These are phyloP conservation scores for Oreocharis arfaki DNA, from an alignment of 2,113 vertebrate genomes.

Conservation along the genomic window DNA sequence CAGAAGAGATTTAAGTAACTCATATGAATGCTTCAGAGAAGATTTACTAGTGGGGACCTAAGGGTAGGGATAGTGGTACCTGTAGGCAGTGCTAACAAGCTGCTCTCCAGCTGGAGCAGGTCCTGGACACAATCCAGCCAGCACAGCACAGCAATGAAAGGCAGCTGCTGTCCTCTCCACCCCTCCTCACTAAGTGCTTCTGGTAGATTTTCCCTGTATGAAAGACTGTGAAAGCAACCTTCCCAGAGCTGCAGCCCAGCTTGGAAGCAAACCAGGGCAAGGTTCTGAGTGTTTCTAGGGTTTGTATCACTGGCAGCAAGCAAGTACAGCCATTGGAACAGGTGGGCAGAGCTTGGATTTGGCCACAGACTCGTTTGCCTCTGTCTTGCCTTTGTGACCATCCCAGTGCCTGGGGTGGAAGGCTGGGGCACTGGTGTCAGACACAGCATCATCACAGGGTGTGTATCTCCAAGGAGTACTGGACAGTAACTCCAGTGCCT, in stretches of 20 bases:
- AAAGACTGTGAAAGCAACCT: not conserved
- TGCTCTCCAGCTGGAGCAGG: not conserved
- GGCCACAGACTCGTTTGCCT: not conserved
- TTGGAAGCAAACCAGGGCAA: not conserved
- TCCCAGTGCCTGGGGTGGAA: not conserved
- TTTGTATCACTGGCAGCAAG: not conserved
- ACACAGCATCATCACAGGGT: not conserved
- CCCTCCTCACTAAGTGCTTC: not conserved
- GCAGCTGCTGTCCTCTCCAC: not conserved
- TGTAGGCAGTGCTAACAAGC: not conserved
- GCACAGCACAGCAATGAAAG: not conserved
- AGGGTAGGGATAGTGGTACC: not conserved
- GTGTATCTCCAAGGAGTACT: not conserved
- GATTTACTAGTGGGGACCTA: not conserved
- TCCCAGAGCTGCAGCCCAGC: not conserved
- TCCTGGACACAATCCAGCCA: not conserved
- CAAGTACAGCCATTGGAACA: not conserved
- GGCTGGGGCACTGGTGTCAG: not conserved
- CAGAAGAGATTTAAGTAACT: not conserved
- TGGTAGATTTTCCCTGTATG: not conserved
- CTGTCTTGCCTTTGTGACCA: not conserved
- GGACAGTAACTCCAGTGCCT: not conserved
- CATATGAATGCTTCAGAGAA: not conserved
- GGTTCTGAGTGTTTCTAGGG: not conserved
- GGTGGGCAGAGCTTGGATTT: not conserved